These are phyloP conservation scores for Bombus difficillimus DNA, from an alignment of 1,140 invertebrate genomes.

Conservation along the genomic window DNA sequence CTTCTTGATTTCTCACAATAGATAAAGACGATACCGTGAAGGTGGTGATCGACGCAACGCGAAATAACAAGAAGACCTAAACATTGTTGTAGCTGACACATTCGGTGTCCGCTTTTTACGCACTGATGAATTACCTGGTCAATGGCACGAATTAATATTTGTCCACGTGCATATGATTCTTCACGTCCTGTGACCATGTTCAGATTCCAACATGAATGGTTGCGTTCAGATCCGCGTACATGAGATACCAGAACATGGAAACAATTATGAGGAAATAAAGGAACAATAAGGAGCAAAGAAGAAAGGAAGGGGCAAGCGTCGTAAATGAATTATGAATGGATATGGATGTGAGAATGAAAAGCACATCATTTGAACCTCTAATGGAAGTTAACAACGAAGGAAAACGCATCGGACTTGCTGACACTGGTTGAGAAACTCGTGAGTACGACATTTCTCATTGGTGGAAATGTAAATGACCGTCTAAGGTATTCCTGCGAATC, in stretches of 20 bases:
- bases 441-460: conserved; percentile 21
- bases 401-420: neutral
- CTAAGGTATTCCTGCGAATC: conserved; percentile 29
- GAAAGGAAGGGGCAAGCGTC: neutral
- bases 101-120: conserved; percentile 69
- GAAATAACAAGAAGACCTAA: neutral
- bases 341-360: neutral
- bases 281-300: neutral
- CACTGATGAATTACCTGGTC: conserved; percentile 78
- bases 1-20: neutral
- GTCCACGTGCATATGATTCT: conserved; percentile 48
- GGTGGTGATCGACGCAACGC: neutral
- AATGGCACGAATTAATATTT: conserved; percentile 74
- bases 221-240: neutral
- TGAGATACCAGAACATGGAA: neutral
- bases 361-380: conserved; percentile 23
- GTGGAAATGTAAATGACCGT: conserved; percentile 45
- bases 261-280: neutral
- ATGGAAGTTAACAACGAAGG: neutral
- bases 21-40: neutral
- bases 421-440: conserved; percentile 17
- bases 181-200: neutral
- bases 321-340: neutral
- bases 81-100: conserved; percentile 20
- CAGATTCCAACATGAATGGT: neutral